phyloP scores from a whole-genome alignment of 2,113 vertebrate species.

The Notechis scutatus region DNA sequence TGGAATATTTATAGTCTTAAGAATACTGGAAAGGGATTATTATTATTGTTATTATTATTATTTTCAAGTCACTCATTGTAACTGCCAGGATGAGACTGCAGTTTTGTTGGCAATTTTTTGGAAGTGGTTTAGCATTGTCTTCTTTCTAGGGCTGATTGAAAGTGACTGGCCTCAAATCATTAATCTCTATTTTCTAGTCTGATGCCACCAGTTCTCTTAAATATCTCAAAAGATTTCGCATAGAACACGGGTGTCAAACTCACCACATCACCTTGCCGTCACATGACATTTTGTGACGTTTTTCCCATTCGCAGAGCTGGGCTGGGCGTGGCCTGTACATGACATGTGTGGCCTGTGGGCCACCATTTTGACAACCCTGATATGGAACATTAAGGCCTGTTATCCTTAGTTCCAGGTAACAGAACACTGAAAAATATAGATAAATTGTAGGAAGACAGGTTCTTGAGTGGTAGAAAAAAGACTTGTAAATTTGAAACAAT shows the following conservation, averaged over 20 bases:
- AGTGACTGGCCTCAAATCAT: not conserved
- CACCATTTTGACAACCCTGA: not conserved
- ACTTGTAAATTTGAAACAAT: not conserved
- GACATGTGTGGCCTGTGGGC: no score
- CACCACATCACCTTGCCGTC: no score
- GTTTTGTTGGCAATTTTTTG: not conserved
- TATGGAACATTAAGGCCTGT: not conserved
- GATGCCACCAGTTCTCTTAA: not conserved
- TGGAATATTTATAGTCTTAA: not conserved
- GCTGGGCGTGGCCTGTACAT: no score
- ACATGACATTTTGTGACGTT: no score
- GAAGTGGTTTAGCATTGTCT: not conserved
- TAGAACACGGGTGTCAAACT: not conserved
- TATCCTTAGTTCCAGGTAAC: not conserved
- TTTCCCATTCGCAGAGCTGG: no score
- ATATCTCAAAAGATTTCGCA: not conserved
- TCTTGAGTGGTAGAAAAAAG: not conserved
- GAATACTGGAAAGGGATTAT: not conserved
- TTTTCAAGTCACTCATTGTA: not conserved
- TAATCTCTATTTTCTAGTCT: not conserved
- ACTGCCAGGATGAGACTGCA: not conserved
- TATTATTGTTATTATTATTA: not conserved
- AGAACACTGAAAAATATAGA: not conserved
- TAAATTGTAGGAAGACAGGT: not conserved
- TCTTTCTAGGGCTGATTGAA: not conserved